Conservation (phyloP, 2,888 invertebrate genomes). For the Hymenopus coronatus region DNA sequence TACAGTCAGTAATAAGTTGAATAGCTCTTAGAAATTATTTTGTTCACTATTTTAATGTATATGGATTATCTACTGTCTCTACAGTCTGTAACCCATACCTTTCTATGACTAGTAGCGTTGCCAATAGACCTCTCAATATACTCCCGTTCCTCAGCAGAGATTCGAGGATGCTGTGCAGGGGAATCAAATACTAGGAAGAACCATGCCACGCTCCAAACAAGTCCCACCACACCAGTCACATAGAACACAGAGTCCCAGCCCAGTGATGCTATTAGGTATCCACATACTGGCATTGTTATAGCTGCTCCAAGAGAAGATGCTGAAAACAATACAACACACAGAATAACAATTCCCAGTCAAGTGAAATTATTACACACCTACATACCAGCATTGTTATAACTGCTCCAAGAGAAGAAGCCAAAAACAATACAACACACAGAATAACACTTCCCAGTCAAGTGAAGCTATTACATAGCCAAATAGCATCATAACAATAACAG, state of each 20-base stretch:
- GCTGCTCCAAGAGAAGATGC: conserved; percentile 91
- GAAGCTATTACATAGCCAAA: no score
- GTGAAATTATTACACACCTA: no score
- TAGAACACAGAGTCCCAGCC: conserved; percentile 93
- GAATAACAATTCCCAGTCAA: no score
- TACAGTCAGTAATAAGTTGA: no score
- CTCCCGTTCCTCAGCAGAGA: conserved; percentile 66
- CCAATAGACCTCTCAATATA: conserved; percentile 72
- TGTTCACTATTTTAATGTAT: no score
- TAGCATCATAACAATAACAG: no score
- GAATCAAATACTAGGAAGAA: conserved; percentile 77
- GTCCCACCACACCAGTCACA: conserved; percentile 71
- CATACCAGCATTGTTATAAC: no score
- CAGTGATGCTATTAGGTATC: conserved; percentile 71
- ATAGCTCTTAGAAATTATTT: no score
- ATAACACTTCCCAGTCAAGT: no score
- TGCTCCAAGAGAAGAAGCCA: no score
- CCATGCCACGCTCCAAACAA: conserved; percentile 81
- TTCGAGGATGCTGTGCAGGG: conserved; percentile 79
- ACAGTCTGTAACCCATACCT: conserved; percentile 31
- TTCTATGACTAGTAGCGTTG: conserved; percentile 43
- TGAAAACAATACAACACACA: no score
- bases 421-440: no score
- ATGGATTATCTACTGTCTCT: background rate
- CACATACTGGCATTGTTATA: conserved; percentile 83